Evolutionary conservation across 1,140 invertebrate species (phyloP).

Genomic region (Drosophila gunungcola): DNA sequence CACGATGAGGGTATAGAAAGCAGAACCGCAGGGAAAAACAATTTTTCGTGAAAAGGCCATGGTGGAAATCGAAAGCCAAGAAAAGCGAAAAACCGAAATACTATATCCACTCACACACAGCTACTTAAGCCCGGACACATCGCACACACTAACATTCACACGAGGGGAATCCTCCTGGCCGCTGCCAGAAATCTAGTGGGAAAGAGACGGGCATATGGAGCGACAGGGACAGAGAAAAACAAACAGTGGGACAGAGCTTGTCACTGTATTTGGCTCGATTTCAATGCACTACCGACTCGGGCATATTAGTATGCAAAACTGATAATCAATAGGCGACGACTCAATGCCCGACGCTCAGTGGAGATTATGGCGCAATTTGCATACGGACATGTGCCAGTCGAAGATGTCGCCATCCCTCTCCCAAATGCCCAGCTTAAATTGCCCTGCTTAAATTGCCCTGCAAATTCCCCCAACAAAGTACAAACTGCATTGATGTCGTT

Average conservation of each 20-base stretch:
- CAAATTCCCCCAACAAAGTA: not conserved
- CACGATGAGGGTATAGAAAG: constrained; percentile 8
- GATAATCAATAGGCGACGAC: constrained; percentile 69
- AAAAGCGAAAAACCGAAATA: constrained; percentile 24
- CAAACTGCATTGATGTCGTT: constrained; percentile 15
- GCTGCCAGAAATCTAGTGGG: constrained; percentile 41
- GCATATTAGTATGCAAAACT: constrained; percentile 80
- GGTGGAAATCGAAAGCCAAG: constrained; percentile 53
- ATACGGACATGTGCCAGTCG: constrained; percentile 41
- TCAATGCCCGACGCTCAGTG: constrained; percentile 43
- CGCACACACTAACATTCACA: constrained; percentile 11
- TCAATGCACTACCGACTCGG: constrained; percentile 31
- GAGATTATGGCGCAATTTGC: constrained; percentile 46
- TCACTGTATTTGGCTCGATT: constrained; percentile 51
- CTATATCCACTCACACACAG: constrained; percentile 11
- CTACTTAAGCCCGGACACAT: constrained; percentile 40
- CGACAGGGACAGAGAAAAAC: constrained; percentile 27
- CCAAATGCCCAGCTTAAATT: constrained; percentile 2
- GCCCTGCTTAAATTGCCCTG: constrained; percentile 1
- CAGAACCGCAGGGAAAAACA: constrained; percentile 31
- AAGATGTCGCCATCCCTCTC: constrained; percentile 33
- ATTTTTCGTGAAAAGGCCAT: constrained; percentile 33
- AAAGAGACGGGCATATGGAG: constrained; percentile 19
- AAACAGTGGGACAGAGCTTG: constrained; percentile 43
- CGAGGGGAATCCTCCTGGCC: constrained; percentile 30